Base-by-base conservation (phyloP, 1,140 invertebrate genomes). In the Eueides isabella region DNA sequence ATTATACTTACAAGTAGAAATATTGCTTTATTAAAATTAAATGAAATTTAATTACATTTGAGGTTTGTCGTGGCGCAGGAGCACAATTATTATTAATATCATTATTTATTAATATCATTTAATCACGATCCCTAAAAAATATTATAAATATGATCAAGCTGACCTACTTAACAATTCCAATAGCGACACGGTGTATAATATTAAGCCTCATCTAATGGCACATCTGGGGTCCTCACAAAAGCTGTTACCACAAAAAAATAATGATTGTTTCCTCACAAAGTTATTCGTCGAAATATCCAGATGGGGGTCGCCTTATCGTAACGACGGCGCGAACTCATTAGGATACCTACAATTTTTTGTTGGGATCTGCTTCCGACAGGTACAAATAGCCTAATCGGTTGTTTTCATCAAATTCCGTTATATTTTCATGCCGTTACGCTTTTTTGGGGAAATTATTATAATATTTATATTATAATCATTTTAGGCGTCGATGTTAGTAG, bases 331-430 rank as follows among this genome's bases (percentile, higher is more conserved):
- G 63, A 61, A 33, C 70, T 71, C 61, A 65, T 65, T 71, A 71
- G 48, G 23, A 26, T 55, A 55, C 61, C 70, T 44, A 19, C 61
- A 41, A 65, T 71, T 71, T 71, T 65, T 71, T 71, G 70, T 29
- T 29, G 70, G 70, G 19, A 48, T 41, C 70, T 64, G 61, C 26
- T 28, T 35, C 31, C 41, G 62, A 71, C 70, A 61, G 70, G 38
- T 64, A 71, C 70, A 71, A 71, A 71, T 71, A 64, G 70, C 38
- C 62, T 31, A 29, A 65, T 65, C 63, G 30, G 31, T n/a, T 65
- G 35, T 65, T 65, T 33, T 65, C 63, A 29, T 29, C n/a, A 67
- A 44, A 55, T 14, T 4, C 19, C 6, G 9, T 26, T 55, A 55
- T 4, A 55, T 55, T 26, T 55, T 55, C 23, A 23, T 23, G 11